Percentiles rank a stretch among this genome's conserved stretches.
phyloP scores from a whole-genome alignment of 2,888 invertebrate species.

The Brachynemurus nebulosus region DNA sequence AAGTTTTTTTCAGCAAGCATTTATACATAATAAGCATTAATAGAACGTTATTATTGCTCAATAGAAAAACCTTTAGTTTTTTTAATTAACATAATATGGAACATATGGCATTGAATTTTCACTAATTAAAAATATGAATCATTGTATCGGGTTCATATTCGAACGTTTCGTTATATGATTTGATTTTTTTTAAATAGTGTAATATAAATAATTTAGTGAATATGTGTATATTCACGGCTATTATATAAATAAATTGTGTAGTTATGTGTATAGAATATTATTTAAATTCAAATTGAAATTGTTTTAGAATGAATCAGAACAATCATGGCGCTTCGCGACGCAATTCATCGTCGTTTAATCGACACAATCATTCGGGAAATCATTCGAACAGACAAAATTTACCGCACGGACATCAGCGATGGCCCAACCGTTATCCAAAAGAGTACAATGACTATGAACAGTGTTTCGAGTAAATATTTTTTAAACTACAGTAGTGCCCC shows the following conservation, averaged over 20 bases:
- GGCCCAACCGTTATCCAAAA: constrained; percentile 31
- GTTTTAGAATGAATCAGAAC: constrained; percentile 30
- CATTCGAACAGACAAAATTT: constrained; percentile 28
- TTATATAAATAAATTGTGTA: no score
- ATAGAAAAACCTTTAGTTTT: no score
- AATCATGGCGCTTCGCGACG: constrained; percentile 30
- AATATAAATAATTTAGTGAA: no score
- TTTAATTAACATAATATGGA: no score
- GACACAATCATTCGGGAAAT: constrained; percentile 26
- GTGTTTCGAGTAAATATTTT: constrained; percentile 22
- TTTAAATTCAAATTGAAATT: no score
- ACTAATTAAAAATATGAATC: no score
- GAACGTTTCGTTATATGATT: no score
- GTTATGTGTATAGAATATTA: no score
- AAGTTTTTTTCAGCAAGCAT: constrained; percentile 1
- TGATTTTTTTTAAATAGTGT: no score
- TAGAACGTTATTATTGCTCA: constrained; percentile 8
- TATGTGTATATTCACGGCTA: no score
- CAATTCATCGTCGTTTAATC: constrained; percentile 29
- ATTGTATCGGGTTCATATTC: no score
- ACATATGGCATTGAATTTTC: constrained; percentile 1
- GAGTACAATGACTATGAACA: constrained; percentile 32
- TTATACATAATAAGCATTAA: constrained; percentile 3
- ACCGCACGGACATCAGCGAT: constrained; percentile 29
- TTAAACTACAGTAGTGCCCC: no score